phyloP scores from a whole-genome alignment of 2,888 invertebrate species.

The Eupsilia transversa region DNA sequence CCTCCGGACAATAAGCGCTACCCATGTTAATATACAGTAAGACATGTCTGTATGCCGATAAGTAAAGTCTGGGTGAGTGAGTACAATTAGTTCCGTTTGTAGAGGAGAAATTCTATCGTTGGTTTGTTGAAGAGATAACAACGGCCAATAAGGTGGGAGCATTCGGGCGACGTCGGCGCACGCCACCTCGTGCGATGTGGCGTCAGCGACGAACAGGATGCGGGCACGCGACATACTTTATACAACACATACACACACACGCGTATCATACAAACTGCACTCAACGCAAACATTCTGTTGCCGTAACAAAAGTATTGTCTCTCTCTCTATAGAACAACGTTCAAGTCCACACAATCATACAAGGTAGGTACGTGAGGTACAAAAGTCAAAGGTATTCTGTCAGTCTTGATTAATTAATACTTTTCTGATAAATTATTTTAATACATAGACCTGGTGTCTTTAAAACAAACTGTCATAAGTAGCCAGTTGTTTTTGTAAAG shows the following conservation, averaged over 20 bases:
- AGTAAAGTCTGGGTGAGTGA: conserved; percentile 68
- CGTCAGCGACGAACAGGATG: conserved; percentile 88
- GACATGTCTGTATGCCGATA: conserved; percentile 39
- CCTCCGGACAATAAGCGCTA: conserved; percentile 35
- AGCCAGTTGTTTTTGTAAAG: conserved; percentile 50
- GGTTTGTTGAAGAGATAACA: conserved; percentile 84
- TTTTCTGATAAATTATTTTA: conserved; percentile 40
- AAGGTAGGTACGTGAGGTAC: conserved; percentile 19
- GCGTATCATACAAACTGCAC: conserved; percentile 65
- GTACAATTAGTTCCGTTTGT: conserved; percentile 85
- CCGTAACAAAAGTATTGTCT: conserved; percentile 68
- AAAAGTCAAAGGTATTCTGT: conserved; percentile 40
- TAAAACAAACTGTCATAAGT: conserved; percentile 40
- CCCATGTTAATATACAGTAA: conserved; percentile 40
- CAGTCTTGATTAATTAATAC: conserved; percentile 21
- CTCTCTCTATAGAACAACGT: conserved; percentile 15
- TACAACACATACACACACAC: conserved; percentile 57
- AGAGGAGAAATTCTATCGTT: conserved; percentile 88
- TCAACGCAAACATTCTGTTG: conserved; percentile 68
- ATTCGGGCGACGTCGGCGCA: conserved; percentile 80
- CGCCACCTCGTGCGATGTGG: conserved; percentile 86
- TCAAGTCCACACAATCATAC: conserved; percentile 21
- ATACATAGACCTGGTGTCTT: conserved; percentile 26
- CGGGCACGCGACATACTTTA: conserved; percentile 83
- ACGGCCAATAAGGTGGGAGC: conserved; percentile 84